Percentiles rank a stretch among this genome's conserved stretches.
Evolutionary conservation across 2,888 invertebrate genomes (phyloP).

Genomic region (Plutella xylostella): DNA sequence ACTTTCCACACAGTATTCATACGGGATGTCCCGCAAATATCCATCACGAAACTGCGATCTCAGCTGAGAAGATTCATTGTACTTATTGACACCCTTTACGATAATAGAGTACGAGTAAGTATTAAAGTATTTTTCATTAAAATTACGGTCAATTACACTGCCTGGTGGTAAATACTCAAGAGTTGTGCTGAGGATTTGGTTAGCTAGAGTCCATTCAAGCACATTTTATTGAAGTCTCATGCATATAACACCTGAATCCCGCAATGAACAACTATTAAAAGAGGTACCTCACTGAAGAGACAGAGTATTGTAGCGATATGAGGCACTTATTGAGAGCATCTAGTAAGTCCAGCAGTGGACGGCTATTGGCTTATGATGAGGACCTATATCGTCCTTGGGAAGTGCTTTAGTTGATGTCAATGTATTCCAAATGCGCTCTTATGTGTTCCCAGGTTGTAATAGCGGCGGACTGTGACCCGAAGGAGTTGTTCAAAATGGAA

Average conservation of each 20-base stretch:
- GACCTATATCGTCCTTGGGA: too few relatives aligned
- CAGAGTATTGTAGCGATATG: too few relatives aligned
- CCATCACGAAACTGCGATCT: slow-evolving; percentile 78
- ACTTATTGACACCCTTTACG: slow-evolving; percentile 96
- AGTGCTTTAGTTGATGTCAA: too few relatives aligned
- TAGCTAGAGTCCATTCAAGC: not conserved
- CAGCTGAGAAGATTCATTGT: slow-evolving; percentile 95
- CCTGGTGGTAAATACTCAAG: not conserved
- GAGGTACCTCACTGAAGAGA: too few relatives aligned
- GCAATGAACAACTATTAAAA: too few relatives aligned
- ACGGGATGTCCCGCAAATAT: slow-evolving; percentile 88
- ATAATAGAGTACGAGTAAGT: slow-evolving; percentile 82
- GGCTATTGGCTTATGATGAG: too few relatives aligned
- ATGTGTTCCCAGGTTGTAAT: slow-evolving; percentile 87
- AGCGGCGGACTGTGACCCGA: slow-evolving; percentile 83
- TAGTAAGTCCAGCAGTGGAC: too few relatives aligned
- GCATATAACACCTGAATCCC: not conserved
- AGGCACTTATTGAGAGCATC: too few relatives aligned
- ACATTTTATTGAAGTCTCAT: not conserved
- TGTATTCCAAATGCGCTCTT: too few relatives aligned
- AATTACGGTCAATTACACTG: not conserved
- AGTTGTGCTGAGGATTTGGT: not conserved
- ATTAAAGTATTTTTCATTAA: not conserved
- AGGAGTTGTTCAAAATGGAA: slow-evolving; percentile 76
- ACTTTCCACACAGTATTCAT: slow-evolving; percentile 96